Base-by-base conservation (phyloP, 2,888 invertebrate species). In the Orthonevra nobilis region DNA sequence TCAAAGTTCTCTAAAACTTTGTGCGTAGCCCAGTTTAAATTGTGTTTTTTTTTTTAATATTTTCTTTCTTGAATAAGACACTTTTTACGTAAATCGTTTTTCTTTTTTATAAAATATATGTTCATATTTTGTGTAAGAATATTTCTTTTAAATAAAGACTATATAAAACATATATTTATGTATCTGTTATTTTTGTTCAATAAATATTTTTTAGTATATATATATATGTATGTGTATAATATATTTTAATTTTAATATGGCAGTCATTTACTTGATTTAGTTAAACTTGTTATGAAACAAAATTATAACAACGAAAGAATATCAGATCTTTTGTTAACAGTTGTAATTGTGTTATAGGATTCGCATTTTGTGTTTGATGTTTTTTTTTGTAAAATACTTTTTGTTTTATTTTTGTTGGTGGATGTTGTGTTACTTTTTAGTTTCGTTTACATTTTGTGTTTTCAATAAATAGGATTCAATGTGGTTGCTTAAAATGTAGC, bases 241-340 rank as follows among this genome's bases (percentile, higher is more conserved):
- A n/a, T 54, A 54, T 69, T 52, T 46, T 40, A 63, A 61, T 69
- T 61, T 69, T 64, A 77, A 66, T 77, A 77, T 77, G 77, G 77
- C 77, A 77, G 77, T 77, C 77, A 64, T 77, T 74, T 61, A 68
- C 61, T 48, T 58, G n/a, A 32, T 48, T 68, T 75, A 61, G 60
- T 69, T 56, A 2, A 68, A 54, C 19, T 68, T 72, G 36, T 77
- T 46, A 64, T 66, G 32, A 66, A 64, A 77, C 34, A 26, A 30
- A 56, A 52, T 32, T 54, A 38, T 40, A 61, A 56, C 58, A 54
- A 60, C 40, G 69, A 77, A 77, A 52, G 50, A 77, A 77, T 64
- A 77, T 77, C 72, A 77, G 77, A 77, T 77, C 77, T 77, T 77
- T 77, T 66, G 77, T 77, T 77, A 66, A 58, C 64, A 77, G 64